phyloP scores from a whole-genome alignment of 2,888 invertebrate genomes.

The Phania funesta region DNA sequence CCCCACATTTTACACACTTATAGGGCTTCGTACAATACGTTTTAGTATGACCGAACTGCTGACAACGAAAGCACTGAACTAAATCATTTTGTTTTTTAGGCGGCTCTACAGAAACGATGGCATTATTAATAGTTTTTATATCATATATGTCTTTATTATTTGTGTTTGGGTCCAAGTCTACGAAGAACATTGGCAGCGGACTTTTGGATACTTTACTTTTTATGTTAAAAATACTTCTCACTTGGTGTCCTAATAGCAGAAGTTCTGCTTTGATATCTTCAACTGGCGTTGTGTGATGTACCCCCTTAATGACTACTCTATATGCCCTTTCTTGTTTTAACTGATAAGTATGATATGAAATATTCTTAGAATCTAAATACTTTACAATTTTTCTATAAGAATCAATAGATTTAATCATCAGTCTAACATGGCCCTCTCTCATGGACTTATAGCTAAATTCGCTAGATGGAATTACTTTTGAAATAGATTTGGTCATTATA shows the following conservation, averaged over 20 bases:
- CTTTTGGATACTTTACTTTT: too few species aligned
- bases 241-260: background rate
- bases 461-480: background rate
- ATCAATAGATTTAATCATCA: slow-evolving; percentile 4
- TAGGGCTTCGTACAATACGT: too few species aligned
- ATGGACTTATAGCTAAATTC: slow-evolving; percentile 10
- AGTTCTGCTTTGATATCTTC: slow-evolving; percentile 24
- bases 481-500: slow-evolving; percentile 15
- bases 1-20: too few species aligned
- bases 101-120: too few species aligned
- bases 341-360: slow-evolving; percentile 6
- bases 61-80: too few species aligned
- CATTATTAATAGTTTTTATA: too few species aligned
- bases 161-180: too few species aligned
- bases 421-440: background rate
- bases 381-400: background rate
- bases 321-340: slow-evolving; percentile 3
- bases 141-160: too few species aligned
- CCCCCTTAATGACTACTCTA: background rate
- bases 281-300: slow-evolving; percentile 10
- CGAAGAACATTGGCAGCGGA: too few species aligned
- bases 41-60: too few species aligned
- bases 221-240: too few species aligned
- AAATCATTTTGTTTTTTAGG: too few species aligned
- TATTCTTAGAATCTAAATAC: background rate